These are phyloP conservation scores for Rhodophaea formosa DNA, from an alignment of 2,888 invertebrate species.

Conservation along the genomic window DNA sequence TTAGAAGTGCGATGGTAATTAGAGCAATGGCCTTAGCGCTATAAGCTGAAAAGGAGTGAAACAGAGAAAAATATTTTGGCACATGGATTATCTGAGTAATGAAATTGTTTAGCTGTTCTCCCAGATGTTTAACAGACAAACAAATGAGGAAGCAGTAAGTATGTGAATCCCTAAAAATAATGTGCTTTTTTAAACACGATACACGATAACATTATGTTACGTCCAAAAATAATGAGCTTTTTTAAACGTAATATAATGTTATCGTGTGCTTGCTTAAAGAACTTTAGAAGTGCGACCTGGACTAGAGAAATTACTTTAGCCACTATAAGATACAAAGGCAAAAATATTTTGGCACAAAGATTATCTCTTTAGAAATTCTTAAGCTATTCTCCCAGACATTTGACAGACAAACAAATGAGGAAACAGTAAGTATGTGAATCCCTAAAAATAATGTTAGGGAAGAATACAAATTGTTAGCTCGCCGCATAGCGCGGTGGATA, in stretches of 20 bases:
- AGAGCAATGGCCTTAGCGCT: too few relatives aligned
- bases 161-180: constrained; percentile 56
- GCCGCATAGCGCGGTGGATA: constrained; percentile 65
- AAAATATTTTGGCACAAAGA: neutral
- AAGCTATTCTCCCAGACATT: constrained; percentile 28
- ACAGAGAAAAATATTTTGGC: neutral
- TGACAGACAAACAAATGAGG: constrained; percentile 38
- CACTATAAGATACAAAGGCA: neutral
- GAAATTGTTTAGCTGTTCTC: constrained; percentile 13
- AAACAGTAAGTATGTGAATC: constrained; percentile 47
- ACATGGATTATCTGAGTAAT: neutral
- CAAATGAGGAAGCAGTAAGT: constrained; percentile 41
- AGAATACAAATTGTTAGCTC: constrained; percentile 70
- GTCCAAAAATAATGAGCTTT: too few relatives aligned
- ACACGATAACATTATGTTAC: too few relatives aligned
- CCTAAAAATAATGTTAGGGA: constrained; percentile 59
- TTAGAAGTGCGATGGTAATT: too few relatives aligned
- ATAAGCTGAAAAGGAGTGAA: neutral
- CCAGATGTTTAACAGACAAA: constrained; percentile 36
- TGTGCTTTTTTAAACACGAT: too few relatives aligned
- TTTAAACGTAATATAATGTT: constrained; percentile 43
- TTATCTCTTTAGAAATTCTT: constrained; percentile 11
- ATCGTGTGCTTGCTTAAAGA: too few relatives aligned
- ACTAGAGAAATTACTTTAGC: too few relatives aligned
- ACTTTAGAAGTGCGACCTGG: too few relatives aligned